A percentile compares a stretch with the other conserved stretches of the same genome.
phyloP scores from a whole-genome alignment of 2,113 vertebrate species.

The Notothenia coriiceps region DNA sequence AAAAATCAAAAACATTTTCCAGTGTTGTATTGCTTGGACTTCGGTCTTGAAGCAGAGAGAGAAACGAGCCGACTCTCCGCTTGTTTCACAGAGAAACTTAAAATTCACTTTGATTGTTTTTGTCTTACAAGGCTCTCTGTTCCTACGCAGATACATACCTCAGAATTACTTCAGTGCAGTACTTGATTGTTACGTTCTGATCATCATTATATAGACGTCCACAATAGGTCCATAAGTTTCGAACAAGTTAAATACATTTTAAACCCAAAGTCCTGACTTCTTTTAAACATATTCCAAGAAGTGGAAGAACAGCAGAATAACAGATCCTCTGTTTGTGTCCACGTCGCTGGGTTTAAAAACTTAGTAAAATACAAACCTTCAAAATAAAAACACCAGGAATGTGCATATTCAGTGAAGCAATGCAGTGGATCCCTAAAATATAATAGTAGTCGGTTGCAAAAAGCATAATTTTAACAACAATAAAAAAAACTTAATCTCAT shows the following conservation, averaged over 20 bases:
- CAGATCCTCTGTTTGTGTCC: background rate
- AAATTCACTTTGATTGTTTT: background rate
- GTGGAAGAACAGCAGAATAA: background rate
- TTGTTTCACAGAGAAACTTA: background rate
- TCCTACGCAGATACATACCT: background rate
- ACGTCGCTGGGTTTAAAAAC: constrained; percentile 3
- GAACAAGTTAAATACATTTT: background rate
- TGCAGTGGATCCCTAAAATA: background rate
- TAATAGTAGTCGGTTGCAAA: background rate
- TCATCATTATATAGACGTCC: background rate
- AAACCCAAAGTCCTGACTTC: background rate
- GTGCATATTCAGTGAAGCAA: background rate
- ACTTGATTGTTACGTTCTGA: background rate
- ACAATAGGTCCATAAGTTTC: background rate
- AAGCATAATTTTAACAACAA: too few species aligned
- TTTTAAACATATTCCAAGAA: background rate
- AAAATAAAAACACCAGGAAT: background rate
- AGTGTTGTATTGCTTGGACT: constrained; percentile 75
- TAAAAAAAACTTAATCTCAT: background rate
- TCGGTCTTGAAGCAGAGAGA: constrained; percentile 62
- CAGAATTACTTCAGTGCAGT: background rate
- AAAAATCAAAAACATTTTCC: constrained; percentile 57
- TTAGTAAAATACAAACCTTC: background rate
- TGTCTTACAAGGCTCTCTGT: background rate
- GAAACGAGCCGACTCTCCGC: background rate